phyloP scores from a whole-genome alignment of 2,113 vertebrate genomes.

The Rhinogobius similis region DNA sequence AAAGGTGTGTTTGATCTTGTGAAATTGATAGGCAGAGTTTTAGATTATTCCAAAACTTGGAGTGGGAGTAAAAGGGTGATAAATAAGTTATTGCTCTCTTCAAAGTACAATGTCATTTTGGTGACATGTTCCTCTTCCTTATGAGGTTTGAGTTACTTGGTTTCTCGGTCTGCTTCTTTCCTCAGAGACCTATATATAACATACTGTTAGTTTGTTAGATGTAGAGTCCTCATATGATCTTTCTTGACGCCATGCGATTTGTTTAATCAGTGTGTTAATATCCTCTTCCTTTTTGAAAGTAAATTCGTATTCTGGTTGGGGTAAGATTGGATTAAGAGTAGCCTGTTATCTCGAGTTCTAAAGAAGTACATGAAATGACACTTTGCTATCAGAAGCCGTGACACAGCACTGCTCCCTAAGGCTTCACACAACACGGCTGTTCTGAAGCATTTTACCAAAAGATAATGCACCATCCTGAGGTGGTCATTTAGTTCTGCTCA shows the following conservation, averaged over 20 bases:
- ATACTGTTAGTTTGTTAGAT: constrained; percentile 47
- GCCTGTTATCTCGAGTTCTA: constrained; percentile 35
- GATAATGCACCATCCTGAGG: constrained; percentile 24
- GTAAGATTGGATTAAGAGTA: constrained; percentile 47
- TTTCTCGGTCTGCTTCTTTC: constrained; percentile 4
- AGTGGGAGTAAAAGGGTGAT: constrained; percentile 16
- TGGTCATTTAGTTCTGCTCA: neutral
- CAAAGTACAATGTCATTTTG: constrained; percentile 37
- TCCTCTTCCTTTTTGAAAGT: constrained; percentile 19
- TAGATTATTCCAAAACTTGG: constrained; percentile 15
- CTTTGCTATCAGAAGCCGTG: constrained; percentile 36
- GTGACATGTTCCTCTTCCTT: constrained; percentile 34
- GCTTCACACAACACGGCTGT: constrained; percentile 22
- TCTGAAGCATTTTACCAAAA: constrained; percentile 23
- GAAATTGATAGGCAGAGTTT: neutral
- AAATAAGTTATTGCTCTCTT: constrained; percentile 27
- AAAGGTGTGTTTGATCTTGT: neutral
- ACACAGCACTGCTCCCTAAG: constrained; percentile 23
- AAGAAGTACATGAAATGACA: constrained; percentile 36
- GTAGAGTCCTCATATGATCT: constrained; percentile 41
- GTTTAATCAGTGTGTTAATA: constrained; percentile 10
- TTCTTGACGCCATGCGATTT: constrained; percentile 3
- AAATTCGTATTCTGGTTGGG: constrained; percentile 53
- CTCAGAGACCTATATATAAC: constrained; percentile 29
- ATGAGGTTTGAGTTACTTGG: constrained; percentile 34